Conservation (phyloP, 2,113 vertebrate genomes). For the Rhombomys opimus region DNA sequence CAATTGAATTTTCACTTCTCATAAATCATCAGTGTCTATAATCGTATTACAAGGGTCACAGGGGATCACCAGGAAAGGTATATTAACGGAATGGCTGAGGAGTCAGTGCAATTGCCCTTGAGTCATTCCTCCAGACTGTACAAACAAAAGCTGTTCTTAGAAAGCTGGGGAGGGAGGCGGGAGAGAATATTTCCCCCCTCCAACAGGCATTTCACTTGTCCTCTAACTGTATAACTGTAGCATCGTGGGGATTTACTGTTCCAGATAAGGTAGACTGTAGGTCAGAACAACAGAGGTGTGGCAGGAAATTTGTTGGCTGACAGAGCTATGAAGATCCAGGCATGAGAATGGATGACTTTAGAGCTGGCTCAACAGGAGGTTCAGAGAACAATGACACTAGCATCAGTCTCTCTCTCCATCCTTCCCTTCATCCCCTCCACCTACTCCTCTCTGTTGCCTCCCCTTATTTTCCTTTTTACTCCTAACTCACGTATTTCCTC, state of each 20-base stretch:
- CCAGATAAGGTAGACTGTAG: not conserved
- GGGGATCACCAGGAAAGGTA: slow-evolving; percentile 63
- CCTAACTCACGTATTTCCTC: not conserved
- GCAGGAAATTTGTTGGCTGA: slow-evolving; percentile 32
- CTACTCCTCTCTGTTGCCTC: not conserved
- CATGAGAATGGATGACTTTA: slow-evolving; percentile 35
- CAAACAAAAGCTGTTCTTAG: slow-evolving; percentile 67
- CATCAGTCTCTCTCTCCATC: not conserved
- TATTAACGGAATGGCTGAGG: slow-evolving; percentile 57
- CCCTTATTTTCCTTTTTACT: not conserved
- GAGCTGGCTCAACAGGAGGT: not conserved
- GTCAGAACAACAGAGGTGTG: not conserved
- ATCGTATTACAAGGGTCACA: slow-evolving; percentile 56
- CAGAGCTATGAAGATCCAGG: slow-evolving; percentile 40
- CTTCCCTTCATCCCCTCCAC: not conserved
- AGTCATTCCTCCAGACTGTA: slow-evolving; percentile 7
- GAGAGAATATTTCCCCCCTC: not conserved
- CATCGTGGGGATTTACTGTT: not conserved
- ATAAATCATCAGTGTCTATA: slow-evolving; percentile 67
- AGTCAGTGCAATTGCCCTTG: slow-evolving; percentile 53
- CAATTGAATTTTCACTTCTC: slow-evolving; percentile 77
- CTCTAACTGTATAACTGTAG: not conserved
- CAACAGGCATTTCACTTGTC: not conserved
- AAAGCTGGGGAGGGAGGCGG: not conserved
- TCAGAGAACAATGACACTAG: not conserved